Percentiles rank a stretch among this genome's conserved stretches.
phyloP scores from a whole-genome alignment of 2,797 vertebrate species.

The Agapornis canus region DNA sequence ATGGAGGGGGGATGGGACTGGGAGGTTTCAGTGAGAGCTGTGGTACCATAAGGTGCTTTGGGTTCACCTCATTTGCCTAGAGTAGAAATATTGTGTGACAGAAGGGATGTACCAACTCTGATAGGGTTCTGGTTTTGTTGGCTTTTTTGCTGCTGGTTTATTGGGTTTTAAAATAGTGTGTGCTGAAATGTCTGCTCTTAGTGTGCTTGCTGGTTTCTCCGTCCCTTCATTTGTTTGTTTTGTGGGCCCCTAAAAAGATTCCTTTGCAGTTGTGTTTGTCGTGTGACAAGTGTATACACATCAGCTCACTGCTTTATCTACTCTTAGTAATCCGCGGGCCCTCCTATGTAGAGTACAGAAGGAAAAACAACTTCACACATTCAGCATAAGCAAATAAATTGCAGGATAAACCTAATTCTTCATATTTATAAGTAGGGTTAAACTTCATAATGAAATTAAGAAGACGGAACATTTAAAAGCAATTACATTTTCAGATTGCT shows the following conservation, averaged over 20 bases:
- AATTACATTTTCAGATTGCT: slow-evolving; percentile 26
- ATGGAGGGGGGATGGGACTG: accelerated
- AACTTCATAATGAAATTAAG: slow-evolving; percentile 29
- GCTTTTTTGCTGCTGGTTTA: neutral
- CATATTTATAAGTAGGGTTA: neutral
- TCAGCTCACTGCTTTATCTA: neutral
- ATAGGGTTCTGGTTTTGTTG: neutral
- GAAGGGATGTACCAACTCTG: neutral
- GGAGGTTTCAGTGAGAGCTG: neutral
- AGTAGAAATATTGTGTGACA: neutral
- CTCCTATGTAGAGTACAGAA: neutral
- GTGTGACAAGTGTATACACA: neutral
- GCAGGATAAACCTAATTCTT: neutral
- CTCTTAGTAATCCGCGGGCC: neutral
- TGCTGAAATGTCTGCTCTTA: neutral
- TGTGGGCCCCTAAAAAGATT: neutral
- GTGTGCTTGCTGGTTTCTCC: neutral
- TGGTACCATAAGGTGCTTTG: accelerated
- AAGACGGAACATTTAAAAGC: neutral
- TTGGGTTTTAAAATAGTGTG: neutral
- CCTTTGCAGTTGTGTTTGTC: neutral
- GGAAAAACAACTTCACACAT: neutral
- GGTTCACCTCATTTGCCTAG: neutral
- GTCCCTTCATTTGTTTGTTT: neutral
- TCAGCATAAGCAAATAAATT: neutral